Base-by-base conservation (phyloP, 2,797 vertebrate species). In the Ara ararauna region DNA sequence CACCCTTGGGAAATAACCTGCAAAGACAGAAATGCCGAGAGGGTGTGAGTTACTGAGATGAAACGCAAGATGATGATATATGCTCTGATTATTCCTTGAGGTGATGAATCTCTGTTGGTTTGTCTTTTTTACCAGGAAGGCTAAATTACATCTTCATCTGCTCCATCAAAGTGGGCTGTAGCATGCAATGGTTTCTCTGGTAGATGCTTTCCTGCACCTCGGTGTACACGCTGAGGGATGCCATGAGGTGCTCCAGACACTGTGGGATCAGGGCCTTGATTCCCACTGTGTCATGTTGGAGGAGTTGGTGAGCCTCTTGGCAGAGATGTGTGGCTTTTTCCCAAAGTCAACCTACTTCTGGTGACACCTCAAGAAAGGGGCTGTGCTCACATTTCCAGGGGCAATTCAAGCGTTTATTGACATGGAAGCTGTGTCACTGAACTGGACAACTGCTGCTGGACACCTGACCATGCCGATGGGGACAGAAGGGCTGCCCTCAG, bases 321-420 rank as follows among this genome's bases (percentile, higher is more conserved):
- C 21, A 21, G 14, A 9, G 3, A 2, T 10, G 11, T 0, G 22
- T 1, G 32, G 7, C 4, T 2, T 29, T 29, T 50, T 26, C 5
- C 21, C 22, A 3, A 2, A 8, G 0, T 13, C 8, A 8, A 2
- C 71, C 8, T 9, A 3, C 48, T 7, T 1, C 1, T 0, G 34
- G 20, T 50, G 29, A 48, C 42, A 17, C 34, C 32, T 4, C 32
- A 2, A 7, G 22, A 18, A n/a, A 34, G 8, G 65, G 26, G 13
- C 62, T n/a, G 42, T 1, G 9, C 32, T 26, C 54, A 11, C 3
- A 2, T 13, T 22, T 47, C 42, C 16, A 27, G 11, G 16, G 47
- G 16, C 30, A 29, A n/a, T 3, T 12, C 14, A 30, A 10, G 32
- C 29, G 6, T 22, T 70, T 38, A 30, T 2, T 21, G 42, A 16